phyloP scores from a whole-genome alignment of 2,888 invertebrate species.

The Hypercompe scribonia region DNA sequence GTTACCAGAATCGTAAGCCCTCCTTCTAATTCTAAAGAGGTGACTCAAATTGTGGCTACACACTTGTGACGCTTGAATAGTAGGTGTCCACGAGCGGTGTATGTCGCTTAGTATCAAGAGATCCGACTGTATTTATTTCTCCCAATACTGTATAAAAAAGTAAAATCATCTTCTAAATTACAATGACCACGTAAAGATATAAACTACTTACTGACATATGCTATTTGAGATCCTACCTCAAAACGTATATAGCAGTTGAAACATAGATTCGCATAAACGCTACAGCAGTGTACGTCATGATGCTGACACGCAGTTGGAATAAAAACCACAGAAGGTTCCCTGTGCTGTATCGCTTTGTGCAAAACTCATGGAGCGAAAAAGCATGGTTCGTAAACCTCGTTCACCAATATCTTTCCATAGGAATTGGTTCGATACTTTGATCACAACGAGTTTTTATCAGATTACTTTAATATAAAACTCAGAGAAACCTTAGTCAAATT shows the following conservation, averaged over 20 bases:
- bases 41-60: too few relatives aligned
- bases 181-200: too few relatives aligned
- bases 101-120: too few relatives aligned
- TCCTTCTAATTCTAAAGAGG: too few relatives aligned
- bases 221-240: background rate
- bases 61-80: too few relatives aligned
- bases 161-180: too few relatives aligned
- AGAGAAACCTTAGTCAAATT: too few relatives aligned
- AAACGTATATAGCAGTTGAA: background rate
- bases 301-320: background rate
- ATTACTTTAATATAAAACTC: too few relatives aligned
- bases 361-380: constrained; percentile 16
- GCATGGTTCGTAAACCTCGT: constrained; percentile 3
- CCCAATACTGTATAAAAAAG: too few relatives aligned
- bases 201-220: background rate
- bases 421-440: background rate
- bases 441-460: background rate
- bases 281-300: constrained; percentile 3
- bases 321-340: constrained; percentile 1
- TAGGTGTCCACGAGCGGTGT: background rate
- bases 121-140: background rate
- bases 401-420: constrained; percentile 1
- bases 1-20: too few relatives aligned
- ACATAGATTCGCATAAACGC: constrained; percentile 17
- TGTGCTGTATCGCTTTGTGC: constrained; percentile 15